Evolutionary conservation across 1,140 invertebrate genomes (phyloP), one percentile per base, ranked within the genome.

Genomic region (Lasioglossum baleicum): DNA sequence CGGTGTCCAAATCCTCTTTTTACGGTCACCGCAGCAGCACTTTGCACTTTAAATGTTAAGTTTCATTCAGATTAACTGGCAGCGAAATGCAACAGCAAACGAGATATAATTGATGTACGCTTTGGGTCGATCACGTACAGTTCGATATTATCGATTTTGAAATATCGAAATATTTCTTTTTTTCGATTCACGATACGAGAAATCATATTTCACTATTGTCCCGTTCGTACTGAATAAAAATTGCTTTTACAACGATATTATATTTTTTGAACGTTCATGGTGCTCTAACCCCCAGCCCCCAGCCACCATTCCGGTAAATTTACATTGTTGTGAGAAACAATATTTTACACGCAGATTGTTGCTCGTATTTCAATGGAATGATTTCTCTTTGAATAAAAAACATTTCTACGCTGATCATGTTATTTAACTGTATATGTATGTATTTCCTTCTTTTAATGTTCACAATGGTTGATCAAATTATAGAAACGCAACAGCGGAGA

Each of bases 1-100:
- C 35, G 31, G 31, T 64, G 35, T 78, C 75, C 42, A 51, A 78
- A 78, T 78, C 63, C 67, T 72, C 75, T 20, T 79, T 79, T 75
- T 15, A 8, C 72, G 73, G 22, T 11, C 56, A 75, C 65, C 79
- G 73, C 79, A 80, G 75, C 79, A 75, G 56, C 56, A 56, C 73
- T 75, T 80, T 44, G 73, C 79, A 75, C 79, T 80, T 80, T 75
- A 69, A 75, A 80, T 56, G 73, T 63, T 66, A 58, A 64, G 58
- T 75, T 63, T 80, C 53, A 65, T 75, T 80, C 73, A 56, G 65
- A 80, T 80, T 80, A 80, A 51, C 79, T 61, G 40, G 75, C 65
- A 48, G 42, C 17, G 63, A 44, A 17, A 70, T 42, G 31, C 40
- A 11, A 67, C 74, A 51, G 66, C 60, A 80, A 74, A 51, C 70